phyloP scores from a whole-genome alignment of 2,113 vertebrate species.

The Xiphorhynchus elegans region DNA sequence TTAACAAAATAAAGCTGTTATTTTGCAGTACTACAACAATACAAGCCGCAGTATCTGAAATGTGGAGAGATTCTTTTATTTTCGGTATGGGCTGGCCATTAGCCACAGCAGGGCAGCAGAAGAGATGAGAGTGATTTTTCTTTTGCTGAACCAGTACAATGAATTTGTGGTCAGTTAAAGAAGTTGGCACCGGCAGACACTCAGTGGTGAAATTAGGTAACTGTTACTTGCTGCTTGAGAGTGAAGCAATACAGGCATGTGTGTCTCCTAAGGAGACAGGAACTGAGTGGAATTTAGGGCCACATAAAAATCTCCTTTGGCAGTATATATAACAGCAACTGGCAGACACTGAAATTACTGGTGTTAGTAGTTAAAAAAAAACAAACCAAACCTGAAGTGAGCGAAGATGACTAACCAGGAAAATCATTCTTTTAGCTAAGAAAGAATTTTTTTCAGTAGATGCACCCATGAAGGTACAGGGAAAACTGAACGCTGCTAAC shows the following conservation, averaged over 20 bases:
- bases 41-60: slow-evolving; percentile 11
- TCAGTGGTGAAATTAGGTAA: neutral
- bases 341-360: neutral
- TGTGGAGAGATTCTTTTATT: slow-evolving; percentile 4
- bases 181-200: neutral
- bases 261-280: neutral
- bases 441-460: neutral
- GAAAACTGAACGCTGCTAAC: neutral
- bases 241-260: neutral
- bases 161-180: neutral
- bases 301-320: neutral
- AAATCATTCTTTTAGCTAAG: neutral
- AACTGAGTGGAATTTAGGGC: neutral
- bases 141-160: slow-evolving; percentile 2
- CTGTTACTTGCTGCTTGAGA: neutral
- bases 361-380: neutral
- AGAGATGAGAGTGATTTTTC: slow-evolving; percentile 10
- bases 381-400: neutral
- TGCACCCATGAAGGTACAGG: neutral
- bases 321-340: neutral
- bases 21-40: slow-evolving; percentile 47
- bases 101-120: neutral
- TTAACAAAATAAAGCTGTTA: slow-evolving; percentile 74
- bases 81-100: neutral
- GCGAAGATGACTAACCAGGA: neutral